phyloP scores from a whole-genome alignment of 2,888 invertebrate species.

The Balanococcus diminutus region DNA sequence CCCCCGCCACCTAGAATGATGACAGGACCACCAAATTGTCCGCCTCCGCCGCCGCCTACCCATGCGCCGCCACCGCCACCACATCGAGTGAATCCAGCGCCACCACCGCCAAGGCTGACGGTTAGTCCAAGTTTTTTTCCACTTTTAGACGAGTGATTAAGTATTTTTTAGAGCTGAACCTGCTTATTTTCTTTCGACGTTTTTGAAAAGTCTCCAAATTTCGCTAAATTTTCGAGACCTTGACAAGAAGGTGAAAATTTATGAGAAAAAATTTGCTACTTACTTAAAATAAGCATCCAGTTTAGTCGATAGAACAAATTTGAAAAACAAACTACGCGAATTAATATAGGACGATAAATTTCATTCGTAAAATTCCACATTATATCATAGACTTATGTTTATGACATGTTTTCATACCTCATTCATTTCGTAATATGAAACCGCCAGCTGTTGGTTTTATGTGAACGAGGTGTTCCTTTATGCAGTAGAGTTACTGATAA shows the following conservation, averaged over 20 bases:
- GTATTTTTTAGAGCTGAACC: too few species aligned
- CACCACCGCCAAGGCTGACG: constrained; percentile 56
- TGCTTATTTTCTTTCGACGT: too few species aligned
- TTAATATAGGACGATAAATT: neutral
- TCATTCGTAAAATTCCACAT: neutral
- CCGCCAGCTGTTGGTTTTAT: neutral
- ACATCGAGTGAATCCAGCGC: constrained; percentile 56
- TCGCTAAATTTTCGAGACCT: neutral
- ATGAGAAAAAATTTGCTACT: neutral
- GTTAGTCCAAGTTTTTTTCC: neutral
- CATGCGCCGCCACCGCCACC: constrained; percentile 56
- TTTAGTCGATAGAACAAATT: neutral
- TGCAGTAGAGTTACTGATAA: neutral
- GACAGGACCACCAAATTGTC: constrained; percentile 59
- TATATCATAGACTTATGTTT: neutral
- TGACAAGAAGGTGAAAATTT: neutral
- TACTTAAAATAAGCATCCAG: neutral
- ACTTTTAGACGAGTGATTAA: too few species aligned
- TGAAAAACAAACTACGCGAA: neutral
- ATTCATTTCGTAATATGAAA: neutral
- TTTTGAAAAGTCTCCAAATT: neutral
- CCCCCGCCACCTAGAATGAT: constrained; percentile 65
- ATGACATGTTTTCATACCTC: neutral
- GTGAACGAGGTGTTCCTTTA: neutral
- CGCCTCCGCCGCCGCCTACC: constrained; percentile 61